These are phyloP conservation scores for Drosophila prolongata DNA, from an alignment of 2,888 invertebrate species.

Conservation along the genomic window DNA sequence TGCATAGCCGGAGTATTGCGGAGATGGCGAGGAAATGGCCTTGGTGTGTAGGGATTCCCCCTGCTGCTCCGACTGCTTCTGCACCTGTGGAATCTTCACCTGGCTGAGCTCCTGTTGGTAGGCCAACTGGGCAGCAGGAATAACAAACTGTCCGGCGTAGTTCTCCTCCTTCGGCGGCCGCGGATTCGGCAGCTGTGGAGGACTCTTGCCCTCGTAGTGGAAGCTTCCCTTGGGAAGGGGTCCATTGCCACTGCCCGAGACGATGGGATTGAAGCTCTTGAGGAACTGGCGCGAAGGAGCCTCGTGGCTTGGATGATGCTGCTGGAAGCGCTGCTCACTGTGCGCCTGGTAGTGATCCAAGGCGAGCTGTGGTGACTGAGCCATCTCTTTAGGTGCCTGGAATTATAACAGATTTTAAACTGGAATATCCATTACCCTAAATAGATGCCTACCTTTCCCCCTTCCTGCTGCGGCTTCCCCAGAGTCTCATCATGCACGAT, in stretches of 20 bases:
- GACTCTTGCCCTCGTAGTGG: slow-evolving; percentile 70
- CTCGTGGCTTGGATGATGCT: slow-evolving; percentile 56
- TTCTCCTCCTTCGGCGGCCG: slow-evolving; percentile 34
- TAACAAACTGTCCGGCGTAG: slow-evolving; percentile 35
- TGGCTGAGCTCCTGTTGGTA: slow-evolving; percentile 52
- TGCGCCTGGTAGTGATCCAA: slow-evolving; percentile 73
- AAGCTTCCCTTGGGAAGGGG: slow-evolving; percentile 69
- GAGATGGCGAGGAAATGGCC: slow-evolving; percentile 46
- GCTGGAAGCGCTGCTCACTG: slow-evolving; percentile 64
- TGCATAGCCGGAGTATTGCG: slow-evolving; percentile 41
- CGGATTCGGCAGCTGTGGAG: slow-evolving; percentile 22
- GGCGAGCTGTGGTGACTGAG: slow-evolving; percentile 40
- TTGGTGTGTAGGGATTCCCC: slow-evolving; percentile 54
- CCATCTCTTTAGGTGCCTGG: not conserved
- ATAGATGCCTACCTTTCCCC: not conserved
- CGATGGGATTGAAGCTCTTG: slow-evolving; percentile 78
- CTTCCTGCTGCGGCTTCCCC: slow-evolving; percentile 35
- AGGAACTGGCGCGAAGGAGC: slow-evolving; percentile 82
- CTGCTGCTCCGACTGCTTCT: slow-evolving; percentile 15
- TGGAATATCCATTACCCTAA: not conserved
- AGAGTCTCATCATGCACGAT: slow-evolving; percentile 68
- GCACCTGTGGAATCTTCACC: slow-evolving; percentile 9
- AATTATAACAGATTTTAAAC: not conserved
- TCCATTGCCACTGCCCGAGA: slow-evolving; percentile 52
- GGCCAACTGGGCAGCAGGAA: slow-evolving; percentile 58